Percentiles rank a stretch among this genome's conserved stretches.
phyloP scores from a whole-genome alignment of 2,797 vertebrate species.

The Orestias chungarensis region DNA sequence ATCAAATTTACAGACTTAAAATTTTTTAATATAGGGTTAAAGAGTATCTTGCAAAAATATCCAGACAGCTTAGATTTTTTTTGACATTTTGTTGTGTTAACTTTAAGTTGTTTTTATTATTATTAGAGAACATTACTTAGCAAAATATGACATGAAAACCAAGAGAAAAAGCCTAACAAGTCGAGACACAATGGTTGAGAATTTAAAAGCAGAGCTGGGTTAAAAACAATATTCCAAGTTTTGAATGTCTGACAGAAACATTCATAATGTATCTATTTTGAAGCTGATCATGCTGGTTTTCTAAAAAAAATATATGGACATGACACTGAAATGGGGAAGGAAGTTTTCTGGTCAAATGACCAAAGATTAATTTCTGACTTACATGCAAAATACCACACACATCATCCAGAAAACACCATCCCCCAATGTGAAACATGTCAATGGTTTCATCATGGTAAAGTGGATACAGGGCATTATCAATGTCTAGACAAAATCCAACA shows the following conservation, averaged over 20 bases:
- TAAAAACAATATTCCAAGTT: not conserved
- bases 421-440: not conserved
- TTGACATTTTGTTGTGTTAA: not conserved
- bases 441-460: not conserved
- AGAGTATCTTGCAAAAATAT: not conserved
- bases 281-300: not conserved
- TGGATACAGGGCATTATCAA: not conserved
- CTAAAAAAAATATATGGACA: not conserved
- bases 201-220: not conserved
- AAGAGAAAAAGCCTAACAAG: not conserved
- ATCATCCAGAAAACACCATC: not conserved
- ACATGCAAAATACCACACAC: not conserved
- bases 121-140: not conserved
- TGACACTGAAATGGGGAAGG: not conserved
- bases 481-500: not conserved
- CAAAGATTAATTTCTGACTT: not conserved
- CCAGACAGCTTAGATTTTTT: not conserved
- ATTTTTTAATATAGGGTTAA: too few species aligned
- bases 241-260: not conserved
- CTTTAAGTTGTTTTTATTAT: not conserved
- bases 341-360: not conserved
- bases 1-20: too few species aligned
- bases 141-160: not conserved
- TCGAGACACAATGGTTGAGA: not conserved
- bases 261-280: not conserved